Base-by-base conservation (phyloP, 2,113 vertebrate species). In the Megaleporinus macrocephalus region DNA sequence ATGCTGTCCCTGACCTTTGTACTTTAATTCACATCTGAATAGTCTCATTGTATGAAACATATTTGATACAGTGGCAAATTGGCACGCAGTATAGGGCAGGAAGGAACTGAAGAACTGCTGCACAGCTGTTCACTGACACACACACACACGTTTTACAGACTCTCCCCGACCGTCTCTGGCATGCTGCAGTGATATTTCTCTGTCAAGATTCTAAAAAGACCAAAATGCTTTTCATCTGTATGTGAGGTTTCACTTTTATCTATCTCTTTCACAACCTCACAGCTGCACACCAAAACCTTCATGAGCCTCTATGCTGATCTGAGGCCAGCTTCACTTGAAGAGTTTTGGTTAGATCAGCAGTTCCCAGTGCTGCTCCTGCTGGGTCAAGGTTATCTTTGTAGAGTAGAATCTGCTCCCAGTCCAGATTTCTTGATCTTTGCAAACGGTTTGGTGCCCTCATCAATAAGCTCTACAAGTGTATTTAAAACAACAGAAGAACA, bases 161-260 rank as follows among this genome's bases (percentile, higher is more conserved):
- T 30, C 69, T 36, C 47, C 41, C 44, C 55, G 70, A 61, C 59
- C 53, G 71, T 84, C 79, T 84, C 68, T 79, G 61, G 63, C 63
- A 26, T 0, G 49, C 63, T n/a, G 20, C 59, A 78, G 51, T 76
- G 75, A 89, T 76, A 82, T 82, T 53, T 30, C 51, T 36, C 49
- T 81, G 26, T 49, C 75, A 79, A 27, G 59, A 29, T 29, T 82
- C 89, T 82, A 87, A 87, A 89, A 57, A 70, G 71, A 81, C 26
- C 51, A 76, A 86, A 89, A 87, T 85, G 88, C 83, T 89, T 91
- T 90, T 91, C 83, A 90, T 83, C 62, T 47, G 44, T 62, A 62
- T 55, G 4, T 66, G 66, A 74, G 84, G 86, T 82, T 89, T 90
- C 78, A 81, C 87, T 22, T 59, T 86, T 85, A 89, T 84, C 85